Conservation (phyloP, 2,797 vertebrate species). For the Mionectes olivaceus region DNA sequence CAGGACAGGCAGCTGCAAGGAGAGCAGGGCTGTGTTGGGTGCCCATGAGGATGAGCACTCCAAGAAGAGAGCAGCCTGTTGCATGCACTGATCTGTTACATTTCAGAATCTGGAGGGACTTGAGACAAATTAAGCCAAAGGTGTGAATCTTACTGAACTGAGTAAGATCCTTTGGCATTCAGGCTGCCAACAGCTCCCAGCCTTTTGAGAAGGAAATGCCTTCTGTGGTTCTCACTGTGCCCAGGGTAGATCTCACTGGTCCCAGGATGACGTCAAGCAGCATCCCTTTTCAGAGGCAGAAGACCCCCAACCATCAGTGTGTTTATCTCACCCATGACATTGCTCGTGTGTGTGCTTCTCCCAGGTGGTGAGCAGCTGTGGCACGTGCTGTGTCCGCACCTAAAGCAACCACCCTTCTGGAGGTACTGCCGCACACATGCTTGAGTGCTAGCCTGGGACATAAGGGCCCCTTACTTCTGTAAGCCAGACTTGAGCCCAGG, state of each 20-base stretch:
- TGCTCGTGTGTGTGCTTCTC: accelerated
- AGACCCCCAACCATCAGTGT: background rate
- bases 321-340: background rate
- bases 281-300: background rate
- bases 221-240: accelerated
- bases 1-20: background rate
- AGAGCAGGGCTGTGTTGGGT: background rate
- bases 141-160: background rate
- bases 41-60: background rate
- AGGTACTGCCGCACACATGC: accelerated
- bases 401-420: background rate
- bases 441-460: background rate
- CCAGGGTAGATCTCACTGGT: background rate
- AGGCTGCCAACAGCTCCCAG: background rate
- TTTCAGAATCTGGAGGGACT: background rate
- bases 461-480: accelerated
- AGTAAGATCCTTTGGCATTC: background rate
- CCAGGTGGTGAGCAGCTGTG: background rate
- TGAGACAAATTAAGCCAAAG: background rate
- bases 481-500: background rate
- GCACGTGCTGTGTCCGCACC: accelerated
- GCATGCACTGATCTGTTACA: background rate
- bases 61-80: background rate
- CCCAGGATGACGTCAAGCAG: accelerated
- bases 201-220: background rate